These are phyloP conservation scores for Protomyctophum bolini DNA, from an alignment of 2,113 vertebrate species.

Conservation along the genomic window DNA sequence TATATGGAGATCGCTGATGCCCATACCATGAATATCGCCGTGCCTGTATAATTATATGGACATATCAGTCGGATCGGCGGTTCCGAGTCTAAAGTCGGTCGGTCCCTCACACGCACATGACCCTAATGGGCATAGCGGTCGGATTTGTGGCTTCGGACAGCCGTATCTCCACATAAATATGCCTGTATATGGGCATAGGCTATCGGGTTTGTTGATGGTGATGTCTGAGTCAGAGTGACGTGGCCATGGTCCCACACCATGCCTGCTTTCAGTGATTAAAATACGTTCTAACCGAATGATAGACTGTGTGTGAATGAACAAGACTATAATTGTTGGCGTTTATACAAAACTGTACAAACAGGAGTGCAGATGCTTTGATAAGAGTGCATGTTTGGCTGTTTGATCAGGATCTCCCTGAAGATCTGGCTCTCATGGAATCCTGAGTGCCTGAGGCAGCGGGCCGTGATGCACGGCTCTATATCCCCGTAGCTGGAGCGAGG, in stretches of 20 bases:
- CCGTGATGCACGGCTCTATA: constrained; percentile 67
- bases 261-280: constrained; percentile 1
- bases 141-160: too few species aligned
- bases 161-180: too few species aligned
- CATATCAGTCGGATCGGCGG: too few species aligned
- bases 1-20: too few species aligned
- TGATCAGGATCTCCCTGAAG: constrained; percentile 70
- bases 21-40: too few species aligned
- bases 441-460: constrained; percentile 67
- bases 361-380: constrained; percentile 66
- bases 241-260: neutral
- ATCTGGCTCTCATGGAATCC: constrained; percentile 62
- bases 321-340: constrained; percentile 54
- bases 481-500: constrained; percentile 65
- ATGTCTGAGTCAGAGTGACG: too few species aligned
- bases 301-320: constrained; percentile 22
- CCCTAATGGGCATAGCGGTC: too few species aligned
- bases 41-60: too few species aligned
- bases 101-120: too few species aligned
- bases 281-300: constrained; percentile 21
- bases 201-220: too few species aligned
- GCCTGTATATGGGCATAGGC: too few species aligned
- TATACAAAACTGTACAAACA: constrained; percentile 64
- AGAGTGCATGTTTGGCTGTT: constrained; percentile 54
- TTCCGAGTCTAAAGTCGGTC: too few species aligned